These are phyloP conservation scores for Aleiodes testaceus DNA, from an alignment of 2,888 invertebrate genomes.

Conservation along the genomic window DNA sequence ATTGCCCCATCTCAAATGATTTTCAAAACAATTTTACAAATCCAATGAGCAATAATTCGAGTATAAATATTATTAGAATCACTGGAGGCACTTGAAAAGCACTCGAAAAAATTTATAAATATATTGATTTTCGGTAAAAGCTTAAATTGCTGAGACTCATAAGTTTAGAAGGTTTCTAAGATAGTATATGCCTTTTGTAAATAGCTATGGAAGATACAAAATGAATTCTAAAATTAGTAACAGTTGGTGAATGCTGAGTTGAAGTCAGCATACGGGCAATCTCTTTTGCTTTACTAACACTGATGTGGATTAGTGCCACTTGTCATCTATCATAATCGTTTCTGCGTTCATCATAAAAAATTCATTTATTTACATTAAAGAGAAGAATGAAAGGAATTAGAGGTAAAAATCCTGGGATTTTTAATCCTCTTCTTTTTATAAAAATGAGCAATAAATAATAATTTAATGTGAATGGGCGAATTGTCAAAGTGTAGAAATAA, in stretches of 20 bases:
- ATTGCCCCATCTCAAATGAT: neutral
- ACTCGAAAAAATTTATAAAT: slow-evolving; percentile 51
- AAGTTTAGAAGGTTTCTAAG: slow-evolving; percentile 25
- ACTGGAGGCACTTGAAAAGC: slow-evolving; percentile 37
- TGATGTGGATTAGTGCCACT: slow-evolving; percentile 25
- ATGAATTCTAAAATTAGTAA: slow-evolving; percentile 44
- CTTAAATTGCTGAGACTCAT: slow-evolving; percentile 40
- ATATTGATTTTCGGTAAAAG: slow-evolving; percentile 43
- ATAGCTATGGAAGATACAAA: slow-evolving; percentile 41
- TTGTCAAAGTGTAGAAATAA: slow-evolving; percentile 21
- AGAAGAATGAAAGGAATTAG: neutral
- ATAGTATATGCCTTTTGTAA: slow-evolving; percentile 21
- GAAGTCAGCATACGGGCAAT: slow-evolving; percentile 26
- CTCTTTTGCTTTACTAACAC: slow-evolving; percentile 8
- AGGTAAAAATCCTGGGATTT: neutral
- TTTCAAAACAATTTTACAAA: too few relatives aligned
- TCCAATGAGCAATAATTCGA: too few relatives aligned
- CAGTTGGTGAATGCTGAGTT: slow-evolving; percentile 14
- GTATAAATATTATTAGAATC: neutral
- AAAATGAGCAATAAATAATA: neutral
- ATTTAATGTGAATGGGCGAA: slow-evolving; percentile 9
- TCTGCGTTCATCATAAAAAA: slow-evolving; percentile 8
- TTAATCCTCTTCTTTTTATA: neutral
- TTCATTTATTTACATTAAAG: slow-evolving; percentile 16
- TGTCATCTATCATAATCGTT: slow-evolving; percentile 27